Percentiles rank a stretch among this genome's conserved stretches.
Conservation (phyloP, 2,797 vertebrate genomes). For the Brotula barbata region DNA sequence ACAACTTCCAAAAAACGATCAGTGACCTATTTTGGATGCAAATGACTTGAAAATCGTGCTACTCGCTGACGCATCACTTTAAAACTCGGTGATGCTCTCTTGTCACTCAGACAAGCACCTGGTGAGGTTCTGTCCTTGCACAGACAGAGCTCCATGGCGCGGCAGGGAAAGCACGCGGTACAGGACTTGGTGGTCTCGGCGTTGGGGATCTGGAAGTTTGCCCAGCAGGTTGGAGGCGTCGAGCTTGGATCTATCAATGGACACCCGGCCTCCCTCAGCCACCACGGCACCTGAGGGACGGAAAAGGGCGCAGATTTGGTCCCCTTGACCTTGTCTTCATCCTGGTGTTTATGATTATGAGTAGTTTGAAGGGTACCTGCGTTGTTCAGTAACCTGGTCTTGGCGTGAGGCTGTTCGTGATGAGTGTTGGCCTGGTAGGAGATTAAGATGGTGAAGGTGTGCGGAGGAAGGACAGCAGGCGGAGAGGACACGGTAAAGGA, state of each 20-base stretch:
- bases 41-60: no score
- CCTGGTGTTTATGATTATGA: not conserved
- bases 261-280: constrained; percentile 83
- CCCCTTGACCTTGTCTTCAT: not conserved
- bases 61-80: no score
- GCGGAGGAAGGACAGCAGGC: constrained; percentile 80
- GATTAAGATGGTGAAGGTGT: constrained; percentile 83
- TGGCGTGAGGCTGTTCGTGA: constrained; percentile 58
- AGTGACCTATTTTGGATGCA: no score
- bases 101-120: constrained; percentile 53
- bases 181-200: constrained; percentile 81
- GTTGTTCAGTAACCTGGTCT: constrained; percentile 63
- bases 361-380: constrained; percentile 45
- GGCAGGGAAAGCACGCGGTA: constrained; percentile 85
- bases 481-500: constrained; percentile 82
- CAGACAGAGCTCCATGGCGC: constrained; percentile 78
- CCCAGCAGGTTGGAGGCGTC: constrained; percentile 88
- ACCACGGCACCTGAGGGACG: constrained; percentile 81
- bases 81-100: no score
- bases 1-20: no score
- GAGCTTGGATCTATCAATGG: constrained; percentile 84
- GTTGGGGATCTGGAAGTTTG: constrained; percentile 78
- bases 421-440: constrained; percentile 79
- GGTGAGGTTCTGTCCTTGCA: constrained; percentile 82
- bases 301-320: constrained; percentile 6